A percentile compares a stretch with the other conserved stretches of the same genome.
Conservation (phyloP, 2,113 vertebrate genomes). For the Scopus umbretta region DNA sequence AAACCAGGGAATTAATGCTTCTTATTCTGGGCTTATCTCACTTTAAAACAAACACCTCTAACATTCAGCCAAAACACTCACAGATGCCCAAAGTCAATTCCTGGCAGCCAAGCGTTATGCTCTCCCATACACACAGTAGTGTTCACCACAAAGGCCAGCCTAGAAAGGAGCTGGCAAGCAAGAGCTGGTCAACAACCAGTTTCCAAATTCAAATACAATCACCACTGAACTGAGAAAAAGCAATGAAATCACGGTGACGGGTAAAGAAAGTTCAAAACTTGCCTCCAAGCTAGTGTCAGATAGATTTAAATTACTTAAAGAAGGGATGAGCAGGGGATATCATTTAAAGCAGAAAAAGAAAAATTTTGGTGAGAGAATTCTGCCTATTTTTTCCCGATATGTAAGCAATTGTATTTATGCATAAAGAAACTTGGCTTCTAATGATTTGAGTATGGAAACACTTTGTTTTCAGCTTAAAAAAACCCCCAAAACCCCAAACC, state of each 20-base stretch:
- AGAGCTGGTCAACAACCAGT: background rate
- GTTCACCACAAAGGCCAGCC: background rate
- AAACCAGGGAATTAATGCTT: background rate
- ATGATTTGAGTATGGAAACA: background rate
- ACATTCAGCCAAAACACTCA: background rate
- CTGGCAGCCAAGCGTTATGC: background rate
- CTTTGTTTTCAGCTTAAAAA: background rate
- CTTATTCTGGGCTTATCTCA: background rate
- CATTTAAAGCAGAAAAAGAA: background rate
- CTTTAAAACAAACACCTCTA: background rate
- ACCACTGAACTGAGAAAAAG: background rate
- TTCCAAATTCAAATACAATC: background rate
- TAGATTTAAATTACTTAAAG: background rate
- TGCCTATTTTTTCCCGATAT: background rate
- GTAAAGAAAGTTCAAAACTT: background rate
- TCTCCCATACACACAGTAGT: rapidly evolving
- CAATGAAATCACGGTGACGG: rapidly evolving
- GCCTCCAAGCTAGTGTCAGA: background rate
- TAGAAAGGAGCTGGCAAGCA: background rate
- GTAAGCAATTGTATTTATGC: background rate
- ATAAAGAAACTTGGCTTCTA: background rate
- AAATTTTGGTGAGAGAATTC: background rate
- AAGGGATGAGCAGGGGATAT: background rate
- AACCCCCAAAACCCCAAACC: too few relatives aligned
- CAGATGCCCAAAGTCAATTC: background rate